A percentile compares a stretch with the other conserved stretches of the same genome.
Conservation (phyloP, 2,888 invertebrate genomes). For the Archips xylosteana region DNA sequence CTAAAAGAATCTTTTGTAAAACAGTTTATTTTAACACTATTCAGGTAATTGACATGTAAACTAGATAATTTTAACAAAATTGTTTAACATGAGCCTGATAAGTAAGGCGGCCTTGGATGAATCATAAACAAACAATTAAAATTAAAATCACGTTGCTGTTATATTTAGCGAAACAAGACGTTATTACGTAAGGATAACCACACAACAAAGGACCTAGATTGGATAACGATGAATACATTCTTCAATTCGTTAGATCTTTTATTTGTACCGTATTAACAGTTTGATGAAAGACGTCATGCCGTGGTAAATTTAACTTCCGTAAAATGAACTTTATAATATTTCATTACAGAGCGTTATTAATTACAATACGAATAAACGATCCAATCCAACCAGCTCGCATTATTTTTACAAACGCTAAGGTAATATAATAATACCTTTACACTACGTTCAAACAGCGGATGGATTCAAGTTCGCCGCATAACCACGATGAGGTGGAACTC, state of each 20-base stretch:
- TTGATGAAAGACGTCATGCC: no score
- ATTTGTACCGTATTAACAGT: no score
- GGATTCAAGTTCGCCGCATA: conserved; percentile 59
- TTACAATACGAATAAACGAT: not conserved
- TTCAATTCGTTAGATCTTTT: no score
- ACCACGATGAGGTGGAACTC: conserved; percentile 79
- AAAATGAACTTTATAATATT: no score
- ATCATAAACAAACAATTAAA: conserved; percentile 10
- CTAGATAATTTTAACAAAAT: not conserved
- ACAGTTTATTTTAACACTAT: not conserved
- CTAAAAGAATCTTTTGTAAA: not conserved
- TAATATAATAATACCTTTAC: not conserved
- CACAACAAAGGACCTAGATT: not conserved
- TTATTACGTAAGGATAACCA: not conserved
- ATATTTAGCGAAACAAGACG: not conserved
- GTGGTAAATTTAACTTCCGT: no score
- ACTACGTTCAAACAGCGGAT: not conserved
- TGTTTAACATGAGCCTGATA: not conserved
- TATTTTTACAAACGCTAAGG: not conserved
- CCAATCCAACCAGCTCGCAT: not conserved
- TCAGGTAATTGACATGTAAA: not conserved
- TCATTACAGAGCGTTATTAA: not conserved
- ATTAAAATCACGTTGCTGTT: not conserved
- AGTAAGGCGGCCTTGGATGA: not conserved
- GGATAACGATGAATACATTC: no score